A percentile compares a stretch with the other conserved stretches of the same genome.
phyloP scores from a whole-genome alignment of 2,113 vertebrate genomes.

The Capreolus pygargus region DNA sequence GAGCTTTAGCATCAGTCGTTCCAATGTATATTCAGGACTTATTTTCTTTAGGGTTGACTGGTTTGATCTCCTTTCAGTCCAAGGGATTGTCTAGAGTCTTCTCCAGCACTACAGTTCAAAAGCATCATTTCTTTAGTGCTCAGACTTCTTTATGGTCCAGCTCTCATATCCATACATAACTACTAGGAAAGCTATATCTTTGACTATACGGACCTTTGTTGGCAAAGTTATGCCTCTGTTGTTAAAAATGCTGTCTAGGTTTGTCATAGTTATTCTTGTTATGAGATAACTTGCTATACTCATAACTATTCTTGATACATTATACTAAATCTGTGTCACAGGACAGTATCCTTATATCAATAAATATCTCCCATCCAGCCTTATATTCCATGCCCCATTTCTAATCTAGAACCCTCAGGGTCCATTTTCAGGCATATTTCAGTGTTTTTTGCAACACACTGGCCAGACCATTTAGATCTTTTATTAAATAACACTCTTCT shows the following conservation, averaged over 20 bases:
- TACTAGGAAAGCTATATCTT: background rate
- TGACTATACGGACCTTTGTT: background rate
- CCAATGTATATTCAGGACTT: background rate
- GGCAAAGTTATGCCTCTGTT: background rate
- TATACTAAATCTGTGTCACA: background rate
- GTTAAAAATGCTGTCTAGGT: background rate
- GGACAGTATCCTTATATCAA: background rate
- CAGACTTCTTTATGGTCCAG: background rate
- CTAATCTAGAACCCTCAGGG: background rate
- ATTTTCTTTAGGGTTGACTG: background rate
- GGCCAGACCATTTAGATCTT: background rate
- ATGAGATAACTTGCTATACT: background rate
- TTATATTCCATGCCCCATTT: background rate
- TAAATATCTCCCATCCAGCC: background rate
- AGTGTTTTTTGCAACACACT: background rate
- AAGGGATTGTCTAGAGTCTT: background rate
- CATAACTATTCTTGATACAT: background rate
- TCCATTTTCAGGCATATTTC: background rate
- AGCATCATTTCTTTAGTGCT: background rate
- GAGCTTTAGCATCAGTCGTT: background rate
- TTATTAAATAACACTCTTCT: background rate
- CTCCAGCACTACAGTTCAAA: background rate
- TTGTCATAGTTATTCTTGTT: background rate
- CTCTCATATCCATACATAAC: background rate
- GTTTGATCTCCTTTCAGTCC: background rate